A percentile compares a stretch with the other conserved stretches of the same genome.
phyloP scores from a whole-genome alignment of 2,113 vertebrate species.

The Arenaria interpres region DNA sequence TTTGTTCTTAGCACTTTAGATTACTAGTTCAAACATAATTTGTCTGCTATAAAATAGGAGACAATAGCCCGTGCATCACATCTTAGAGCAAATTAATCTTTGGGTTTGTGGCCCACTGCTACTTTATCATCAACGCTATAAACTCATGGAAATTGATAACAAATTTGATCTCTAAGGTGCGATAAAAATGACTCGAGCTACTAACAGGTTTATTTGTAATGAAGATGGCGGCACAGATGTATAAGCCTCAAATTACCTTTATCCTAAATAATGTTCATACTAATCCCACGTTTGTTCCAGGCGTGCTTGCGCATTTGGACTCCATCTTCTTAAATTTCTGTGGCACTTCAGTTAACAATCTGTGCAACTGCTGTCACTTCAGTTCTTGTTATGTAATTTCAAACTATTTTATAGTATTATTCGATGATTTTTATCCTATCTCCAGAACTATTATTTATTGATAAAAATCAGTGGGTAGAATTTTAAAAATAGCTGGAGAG shows the following conservation, averaged over 20 bases:
- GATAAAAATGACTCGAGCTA: neutral
- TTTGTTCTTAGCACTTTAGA: conserved; percentile 43
- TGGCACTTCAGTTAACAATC: neutral
- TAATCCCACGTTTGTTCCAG: neutral
- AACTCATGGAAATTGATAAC: conserved; percentile 40
- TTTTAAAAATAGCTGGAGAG: neutral
- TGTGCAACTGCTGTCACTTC: neutral
- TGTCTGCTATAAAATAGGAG: conserved; percentile 37
- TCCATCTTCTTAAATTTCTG: neutral
- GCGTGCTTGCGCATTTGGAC: neutral
- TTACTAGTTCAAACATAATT: conserved; percentile 63
- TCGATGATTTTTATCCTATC: neutral
- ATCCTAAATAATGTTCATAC: neutral
- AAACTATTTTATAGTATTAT: neutral
- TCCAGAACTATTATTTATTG: neutral
- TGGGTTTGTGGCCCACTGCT: conserved; percentile 29
- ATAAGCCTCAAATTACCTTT: neutral
- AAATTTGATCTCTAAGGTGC: conserved; percentile 34
- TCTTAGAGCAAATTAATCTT: conserved; percentile 44
- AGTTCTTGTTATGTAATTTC: neutral
- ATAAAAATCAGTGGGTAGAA: neutral
- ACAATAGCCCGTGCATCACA: conserved; percentile 28
- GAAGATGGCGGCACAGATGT: neutral
- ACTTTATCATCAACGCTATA: neutral
- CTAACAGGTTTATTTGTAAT: conserved; percentile 26